These are phyloP conservation scores for Philaenus spumarius DNA, from an alignment of 1,140 invertebrate species.

Conservation along the genomic window DNA sequence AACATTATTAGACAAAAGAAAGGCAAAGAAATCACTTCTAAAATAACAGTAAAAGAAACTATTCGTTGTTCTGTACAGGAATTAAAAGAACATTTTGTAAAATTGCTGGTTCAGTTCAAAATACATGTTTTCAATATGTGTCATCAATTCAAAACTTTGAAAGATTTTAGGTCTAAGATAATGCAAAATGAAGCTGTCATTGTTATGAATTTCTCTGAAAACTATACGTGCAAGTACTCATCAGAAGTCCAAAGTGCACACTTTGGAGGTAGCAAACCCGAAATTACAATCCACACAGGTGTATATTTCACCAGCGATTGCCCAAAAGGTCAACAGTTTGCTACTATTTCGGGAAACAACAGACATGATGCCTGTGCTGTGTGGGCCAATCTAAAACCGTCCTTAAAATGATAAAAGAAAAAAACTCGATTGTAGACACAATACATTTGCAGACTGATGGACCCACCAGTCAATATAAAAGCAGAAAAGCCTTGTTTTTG, in stretches of 20 bases:
- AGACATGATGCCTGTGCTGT: neutral
- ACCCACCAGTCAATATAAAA: conserved; percentile 13
- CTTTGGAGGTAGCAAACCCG: neutral
- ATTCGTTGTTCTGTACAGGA: neutral
- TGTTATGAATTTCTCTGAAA: neutral
- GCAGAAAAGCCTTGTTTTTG: conserved; percentile 19
- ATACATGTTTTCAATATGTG: neutral
- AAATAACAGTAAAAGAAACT: neutral
- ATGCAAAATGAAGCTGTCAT: neutral
- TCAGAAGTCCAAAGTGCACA: neutral
- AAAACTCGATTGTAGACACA: neutral
- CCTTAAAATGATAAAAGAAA: neutral
- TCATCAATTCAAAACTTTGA: neutral
- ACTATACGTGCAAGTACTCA: neutral
- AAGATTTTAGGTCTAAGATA: neutral
- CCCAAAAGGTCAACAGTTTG: neutral
- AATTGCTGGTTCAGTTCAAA: too few species aligned
- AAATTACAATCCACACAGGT: neutral
- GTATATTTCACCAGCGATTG: neutral
- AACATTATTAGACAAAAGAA: neutral
- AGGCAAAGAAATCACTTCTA: neutral
- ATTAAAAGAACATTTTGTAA: too few species aligned
- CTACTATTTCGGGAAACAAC: neutral
- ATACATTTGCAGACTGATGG: conserved; percentile 13
- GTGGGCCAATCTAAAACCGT: neutral